Conservation (phyloP, 2,113 vertebrate genomes). For the Mustela lutreola region DNA sequence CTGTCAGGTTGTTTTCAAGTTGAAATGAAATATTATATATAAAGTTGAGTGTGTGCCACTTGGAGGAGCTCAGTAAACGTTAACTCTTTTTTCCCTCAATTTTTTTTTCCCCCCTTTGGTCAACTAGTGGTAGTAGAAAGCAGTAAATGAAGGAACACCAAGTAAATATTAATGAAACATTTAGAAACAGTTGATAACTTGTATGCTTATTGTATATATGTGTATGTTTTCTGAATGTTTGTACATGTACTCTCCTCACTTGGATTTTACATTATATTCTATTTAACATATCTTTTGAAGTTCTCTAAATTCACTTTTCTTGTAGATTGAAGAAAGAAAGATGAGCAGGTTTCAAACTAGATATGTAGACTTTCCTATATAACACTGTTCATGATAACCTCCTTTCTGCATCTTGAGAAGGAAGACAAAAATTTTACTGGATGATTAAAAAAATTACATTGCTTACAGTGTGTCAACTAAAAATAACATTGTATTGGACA, state of each 20-base stretch:
- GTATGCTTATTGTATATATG: not conserved
- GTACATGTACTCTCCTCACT: not conserved
- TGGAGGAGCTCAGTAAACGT: not conserved
- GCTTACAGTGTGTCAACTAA: not conserved
- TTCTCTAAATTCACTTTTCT: not conserved
- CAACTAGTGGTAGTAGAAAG: not conserved
- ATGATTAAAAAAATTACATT: not conserved
- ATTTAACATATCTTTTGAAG: not conserved
- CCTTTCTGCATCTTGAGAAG: not conserved
- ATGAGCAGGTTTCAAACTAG: not conserved
- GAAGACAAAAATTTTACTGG: not conserved
- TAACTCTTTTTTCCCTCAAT: not conserved
- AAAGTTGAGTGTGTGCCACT: not conserved
- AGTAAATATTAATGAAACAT: not conserved
- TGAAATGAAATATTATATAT: conserved; percentile 12
- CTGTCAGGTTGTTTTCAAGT: not conserved
- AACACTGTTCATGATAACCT: not conserved
- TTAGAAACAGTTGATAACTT: conserved; percentile 3
- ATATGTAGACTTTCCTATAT: not conserved
- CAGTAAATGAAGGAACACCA: not conserved
- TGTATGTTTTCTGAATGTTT: not conserved
- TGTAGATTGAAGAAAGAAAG: not conserved
- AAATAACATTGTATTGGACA: not conserved
- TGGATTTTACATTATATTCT: not conserved
- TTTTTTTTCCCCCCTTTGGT: not conserved